Conservation (phyloP, 2,113 vertebrate species). For the Procapra przewalskii region DNA sequence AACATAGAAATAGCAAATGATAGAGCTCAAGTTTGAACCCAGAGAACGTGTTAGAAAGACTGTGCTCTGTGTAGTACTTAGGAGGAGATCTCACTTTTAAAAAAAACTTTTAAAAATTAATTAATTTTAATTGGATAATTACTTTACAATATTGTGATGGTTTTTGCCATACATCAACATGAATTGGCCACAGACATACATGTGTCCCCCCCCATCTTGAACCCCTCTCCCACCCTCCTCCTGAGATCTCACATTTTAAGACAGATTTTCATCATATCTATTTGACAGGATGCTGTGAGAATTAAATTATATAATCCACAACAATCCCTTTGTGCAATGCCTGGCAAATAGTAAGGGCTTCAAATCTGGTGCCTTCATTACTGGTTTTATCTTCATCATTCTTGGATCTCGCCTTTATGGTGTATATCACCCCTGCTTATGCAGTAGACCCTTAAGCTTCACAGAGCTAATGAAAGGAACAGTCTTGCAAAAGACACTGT, state of each 20-base stretch:
- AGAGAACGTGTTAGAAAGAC: background rate
- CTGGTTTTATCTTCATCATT: background rate
- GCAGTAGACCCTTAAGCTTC: background rate
- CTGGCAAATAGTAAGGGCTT: background rate
- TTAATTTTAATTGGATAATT: background rate
- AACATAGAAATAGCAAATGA: background rate
- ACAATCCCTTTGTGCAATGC: background rate
- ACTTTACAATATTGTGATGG: background rate
- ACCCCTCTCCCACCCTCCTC: background rate
- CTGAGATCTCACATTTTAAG: background rate
- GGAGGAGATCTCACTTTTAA: background rate
- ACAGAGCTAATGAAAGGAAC: background rate
- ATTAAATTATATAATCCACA: background rate
- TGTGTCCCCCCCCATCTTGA: background rate
- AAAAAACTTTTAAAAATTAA: background rate
- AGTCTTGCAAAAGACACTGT: background rate
- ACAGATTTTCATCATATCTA: background rate
- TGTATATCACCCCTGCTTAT: background rate
- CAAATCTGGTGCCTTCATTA: background rate
- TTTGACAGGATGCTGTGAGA: background rate
- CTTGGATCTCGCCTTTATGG: background rate
- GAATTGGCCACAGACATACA: background rate
- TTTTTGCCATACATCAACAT: background rate
- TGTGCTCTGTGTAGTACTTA: background rate
- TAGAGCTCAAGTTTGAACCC: background rate